Percentiles rank a stretch among this genome's conserved stretches.
phyloP scores from a whole-genome alignment of 2,113 vertebrate species.

The Ammospiza caudacuta region DNA sequence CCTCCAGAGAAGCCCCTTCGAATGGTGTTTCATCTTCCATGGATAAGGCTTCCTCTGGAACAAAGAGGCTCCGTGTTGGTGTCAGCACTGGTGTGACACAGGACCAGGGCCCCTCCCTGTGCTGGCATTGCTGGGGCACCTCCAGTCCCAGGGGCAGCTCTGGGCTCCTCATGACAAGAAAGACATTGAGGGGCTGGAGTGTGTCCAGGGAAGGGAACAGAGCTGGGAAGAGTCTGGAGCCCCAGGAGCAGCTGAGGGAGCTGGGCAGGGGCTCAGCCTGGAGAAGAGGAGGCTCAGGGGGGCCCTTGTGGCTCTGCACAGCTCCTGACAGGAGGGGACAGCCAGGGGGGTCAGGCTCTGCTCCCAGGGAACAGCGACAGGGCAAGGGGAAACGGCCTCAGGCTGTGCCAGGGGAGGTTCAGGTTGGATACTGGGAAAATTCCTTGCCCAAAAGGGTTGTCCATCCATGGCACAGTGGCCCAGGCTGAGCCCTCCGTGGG shows the following conservation, averaged over 20 bases:
- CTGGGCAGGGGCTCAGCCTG: background rate
- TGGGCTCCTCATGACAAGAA: background rate
- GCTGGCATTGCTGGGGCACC: background rate
- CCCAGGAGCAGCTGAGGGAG: background rate
- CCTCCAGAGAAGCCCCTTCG: background rate
- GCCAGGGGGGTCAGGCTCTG: rapidly evolving
- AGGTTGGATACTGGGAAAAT: rapidly evolving
- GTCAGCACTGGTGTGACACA: background rate
- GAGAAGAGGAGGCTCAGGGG: background rate
- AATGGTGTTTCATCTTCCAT: rapidly evolving
- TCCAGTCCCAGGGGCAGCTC: background rate
- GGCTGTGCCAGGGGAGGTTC: rapidly evolving
- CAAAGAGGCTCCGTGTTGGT: rapidly evolving
- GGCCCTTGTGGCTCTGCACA: background rate
- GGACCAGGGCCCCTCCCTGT: background rate
- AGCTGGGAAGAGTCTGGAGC: background rate
- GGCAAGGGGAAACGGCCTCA: rapidly evolving
- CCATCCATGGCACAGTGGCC: background rate
- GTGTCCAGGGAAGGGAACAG: rapidly evolving
- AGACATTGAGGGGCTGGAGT: background rate
- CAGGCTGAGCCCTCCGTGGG: background rate
- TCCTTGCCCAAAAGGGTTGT: background rate
- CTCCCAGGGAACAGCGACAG: background rate
- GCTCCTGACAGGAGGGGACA: background rate
- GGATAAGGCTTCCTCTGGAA: background rate